Conservation (phyloP, 1,140 invertebrate genomes). For the Heterodera schachtii region DNA sequence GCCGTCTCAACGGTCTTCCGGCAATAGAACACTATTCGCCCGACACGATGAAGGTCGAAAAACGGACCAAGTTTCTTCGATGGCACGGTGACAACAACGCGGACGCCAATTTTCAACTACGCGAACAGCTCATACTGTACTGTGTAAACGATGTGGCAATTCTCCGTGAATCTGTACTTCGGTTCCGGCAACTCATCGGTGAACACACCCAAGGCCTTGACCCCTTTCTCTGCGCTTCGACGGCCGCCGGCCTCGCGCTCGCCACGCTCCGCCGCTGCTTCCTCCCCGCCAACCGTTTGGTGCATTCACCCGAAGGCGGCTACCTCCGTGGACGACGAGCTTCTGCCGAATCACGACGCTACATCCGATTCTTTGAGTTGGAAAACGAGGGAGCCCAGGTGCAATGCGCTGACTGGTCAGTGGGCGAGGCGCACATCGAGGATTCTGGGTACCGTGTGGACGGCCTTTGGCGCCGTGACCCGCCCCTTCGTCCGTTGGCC, state of each 20-base stretch:
- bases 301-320: conserved; percentile 18
- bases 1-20: neutral
- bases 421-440: conserved; percentile 23
- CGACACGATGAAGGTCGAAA: conserved; percentile 1
- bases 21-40: neutral
- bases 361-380: conserved; percentile 24
- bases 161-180: neutral
- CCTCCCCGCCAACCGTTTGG: conserved; percentile 6
- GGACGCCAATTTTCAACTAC: neutral
- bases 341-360: neutral
- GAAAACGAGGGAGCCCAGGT: neutral
- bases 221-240: conserved; percentile 8
- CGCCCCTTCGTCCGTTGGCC: conserved; percentile 10
- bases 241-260: conserved; percentile 10
- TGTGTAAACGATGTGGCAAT: conserved; percentile 19
- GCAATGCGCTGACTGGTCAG: conserved; percentile 6
- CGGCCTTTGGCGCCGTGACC: conserved; percentile 2
- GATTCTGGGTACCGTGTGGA: conserved; percentile 17
- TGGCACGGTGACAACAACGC: neutral
- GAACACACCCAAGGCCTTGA: conserved; percentile 6
- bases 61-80: neutral
- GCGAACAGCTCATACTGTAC: too few species aligned
- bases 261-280: conserved; percentile 15
- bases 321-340: conserved; percentile 18
- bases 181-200: conserved; percentile 15